phyloP scores from a whole-genome alignment of 2,113 vertebrate genomes.

The Brachypodius melanocephalos region DNA sequence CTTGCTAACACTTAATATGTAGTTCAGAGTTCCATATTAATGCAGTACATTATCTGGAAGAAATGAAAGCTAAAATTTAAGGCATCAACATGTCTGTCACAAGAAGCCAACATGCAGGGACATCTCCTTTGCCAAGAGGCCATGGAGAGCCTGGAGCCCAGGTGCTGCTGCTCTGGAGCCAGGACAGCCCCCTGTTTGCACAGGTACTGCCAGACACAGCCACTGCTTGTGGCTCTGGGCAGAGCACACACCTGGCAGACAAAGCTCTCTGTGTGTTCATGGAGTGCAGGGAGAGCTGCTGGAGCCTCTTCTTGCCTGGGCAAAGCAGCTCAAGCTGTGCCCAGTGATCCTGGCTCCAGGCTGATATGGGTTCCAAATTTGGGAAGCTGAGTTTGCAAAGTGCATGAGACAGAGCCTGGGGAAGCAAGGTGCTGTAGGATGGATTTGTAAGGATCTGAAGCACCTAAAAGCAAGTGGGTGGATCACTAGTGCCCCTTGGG shows the following conservation, averaged over 20 bases:
- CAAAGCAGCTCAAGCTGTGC: accelerated
- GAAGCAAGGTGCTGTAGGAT: not conserved
- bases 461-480: not conserved
- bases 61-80: not conserved
- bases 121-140: not conserved
- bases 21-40: not conserved
- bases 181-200: not conserved
- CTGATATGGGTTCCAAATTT: not conserved
- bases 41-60: not conserved
- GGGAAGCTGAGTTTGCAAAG: not conserved
- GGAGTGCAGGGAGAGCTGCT: not conserved
- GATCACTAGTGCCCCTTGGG: not conserved
- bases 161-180: not conserved
- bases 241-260: not conserved
- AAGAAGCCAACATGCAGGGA: not conserved
- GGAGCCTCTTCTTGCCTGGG: not conserved
- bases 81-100: not conserved
- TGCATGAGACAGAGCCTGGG: not conserved
- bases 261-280: not conserved
- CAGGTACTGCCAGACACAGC: not conserved
- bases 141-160: not conserved
- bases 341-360: accelerated
- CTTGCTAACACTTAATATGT: not conserved
- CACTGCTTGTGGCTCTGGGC: not conserved
- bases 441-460: not conserved